Conservation (phyloP, 1,140 invertebrate genomes). For the Pseudomyrmex dendroicus region DNA sequence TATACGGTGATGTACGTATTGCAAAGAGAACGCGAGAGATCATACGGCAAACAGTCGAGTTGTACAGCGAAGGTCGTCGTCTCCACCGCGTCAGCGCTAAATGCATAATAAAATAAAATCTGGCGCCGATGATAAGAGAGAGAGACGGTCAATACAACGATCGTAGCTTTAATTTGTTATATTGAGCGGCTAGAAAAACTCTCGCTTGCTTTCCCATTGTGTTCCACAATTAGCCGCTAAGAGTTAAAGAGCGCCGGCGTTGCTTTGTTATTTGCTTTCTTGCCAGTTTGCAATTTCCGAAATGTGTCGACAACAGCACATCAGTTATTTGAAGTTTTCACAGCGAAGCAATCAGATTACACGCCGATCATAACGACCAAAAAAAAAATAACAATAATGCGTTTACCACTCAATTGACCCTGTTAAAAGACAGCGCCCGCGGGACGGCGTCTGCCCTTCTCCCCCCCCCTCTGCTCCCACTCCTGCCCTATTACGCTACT, state of each 20-base stretch:
- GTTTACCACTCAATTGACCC: too few relatives aligned
- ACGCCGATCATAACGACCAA: not conserved
- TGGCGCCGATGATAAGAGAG: conserved; percentile 75
- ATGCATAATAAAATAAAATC: conserved; percentile 74
- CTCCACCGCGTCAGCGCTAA: conserved; percentile 58
- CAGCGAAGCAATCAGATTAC: not conserved
- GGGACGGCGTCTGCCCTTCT: not conserved
- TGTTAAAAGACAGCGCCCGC: not conserved
- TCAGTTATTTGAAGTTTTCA: not conserved
- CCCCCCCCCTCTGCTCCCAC: too few relatives aligned
- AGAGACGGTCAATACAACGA: not conserved
- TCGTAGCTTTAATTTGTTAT: conserved; percentile 24
- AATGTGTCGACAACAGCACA: not conserved
- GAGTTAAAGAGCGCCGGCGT: conserved; percentile 10
- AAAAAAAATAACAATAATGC: too few relatives aligned
- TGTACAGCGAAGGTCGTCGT: conserved; percentile 60
- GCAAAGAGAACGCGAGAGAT: conserved; percentile 6
- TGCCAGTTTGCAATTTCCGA: conserved; percentile 1
- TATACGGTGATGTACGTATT: not conserved
- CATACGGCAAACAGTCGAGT: conserved; percentile 51
- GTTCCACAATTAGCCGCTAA: conserved; percentile 20
- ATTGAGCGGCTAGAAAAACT: conserved; percentile 36
- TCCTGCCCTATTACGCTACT: too few relatives aligned
- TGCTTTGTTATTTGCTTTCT: conserved; percentile 4
- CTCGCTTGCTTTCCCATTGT: not conserved